Evolutionary conservation across 2,797 vertebrate genomes (phyloP), one percentile per base, ranked within the genome.

Genomic region (Coracias cyanogaster): DNA sequence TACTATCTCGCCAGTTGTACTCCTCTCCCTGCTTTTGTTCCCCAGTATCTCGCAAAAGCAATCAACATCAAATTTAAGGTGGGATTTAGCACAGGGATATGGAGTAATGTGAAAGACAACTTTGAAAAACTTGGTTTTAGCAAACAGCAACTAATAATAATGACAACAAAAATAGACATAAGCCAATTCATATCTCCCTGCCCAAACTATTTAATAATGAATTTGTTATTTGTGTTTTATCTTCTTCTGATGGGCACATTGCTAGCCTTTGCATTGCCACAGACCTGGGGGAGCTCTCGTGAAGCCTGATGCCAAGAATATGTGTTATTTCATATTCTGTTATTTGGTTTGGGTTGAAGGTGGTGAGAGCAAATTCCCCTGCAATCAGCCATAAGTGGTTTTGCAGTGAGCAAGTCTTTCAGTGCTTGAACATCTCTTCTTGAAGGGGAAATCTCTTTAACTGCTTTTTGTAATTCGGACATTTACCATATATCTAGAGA

Each of bases 271-370:
- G 18, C 77, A 31, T 77, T 80, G 55, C 1, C 9, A 51, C 48
- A 43, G 70, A 61, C 48, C 20, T 0, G 0, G 48, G 64, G 77
- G 82, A 93, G 43, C 41, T 74, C 33, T 80, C 0, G 0, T 49
- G 54, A 49, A 79, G 29, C 45, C 41, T 35, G 28, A 91, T 91
- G 86, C 83, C 86, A 93, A 71, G 78, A 93, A 48, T 83, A 88
- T 82, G 66, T 77, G 71, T 93, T 95, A 85, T 83, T 96, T 95
- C 83, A 78, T 89, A 95, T 94, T 89, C 67, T 85, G 60, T 81
- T 94, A 89, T 92, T 96, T 96, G 88, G 86, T 92, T 65, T 90
- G 67, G 69, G 81, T 90, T 92, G 90, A 78, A 96, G 57, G 86
- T 95, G 90, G 67, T 65, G 81, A 96, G 90, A 93, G 74, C 29